A percentile compares a stretch with the other conserved stretches of the same genome.
These are phyloP conservation scores for Palythoa heliodiscus DNA, from an alignment of 92 coral and sea anemone species.

Conservation along the genomic window DNA sequence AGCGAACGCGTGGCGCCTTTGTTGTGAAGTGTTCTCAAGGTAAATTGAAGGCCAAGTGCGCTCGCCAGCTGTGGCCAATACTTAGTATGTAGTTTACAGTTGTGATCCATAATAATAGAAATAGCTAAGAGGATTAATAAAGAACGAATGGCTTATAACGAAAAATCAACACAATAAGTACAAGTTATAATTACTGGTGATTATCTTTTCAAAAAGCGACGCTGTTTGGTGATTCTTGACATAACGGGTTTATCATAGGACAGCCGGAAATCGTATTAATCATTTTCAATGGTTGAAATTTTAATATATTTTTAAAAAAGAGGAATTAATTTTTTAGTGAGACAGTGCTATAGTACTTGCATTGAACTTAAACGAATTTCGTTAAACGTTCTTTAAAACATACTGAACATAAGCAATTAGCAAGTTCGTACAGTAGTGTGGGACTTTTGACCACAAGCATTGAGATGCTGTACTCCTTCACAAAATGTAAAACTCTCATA, in stretches of 20 bases:
- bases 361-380: background rate
- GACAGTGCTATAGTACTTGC: background rate
- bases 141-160: constrained; percentile 34
- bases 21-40: constrained; percentile 2
- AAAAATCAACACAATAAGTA: constrained; percentile 32
- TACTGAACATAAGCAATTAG: no score
- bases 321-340: background rate
- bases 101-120: background rate
- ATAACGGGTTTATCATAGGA: background rate
- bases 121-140: constrained; percentile 11
- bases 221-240: background rate
- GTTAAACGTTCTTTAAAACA: no score
- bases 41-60: background rate
- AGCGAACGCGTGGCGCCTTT: constrained; percentile 38
- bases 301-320: background rate
- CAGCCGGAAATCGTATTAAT: no score
- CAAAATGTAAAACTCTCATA: no score
- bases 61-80: constrained; percentile 8
- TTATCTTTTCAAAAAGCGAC: constrained; percentile 22
- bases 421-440: no score
- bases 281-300: no score
- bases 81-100: background rate
- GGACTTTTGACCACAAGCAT: no score
- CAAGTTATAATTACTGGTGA: background rate
- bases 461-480: no score